phyloP scores from a whole-genome alignment of 2,113 vertebrate species.

The Miniopterus natalensis region DNA sequence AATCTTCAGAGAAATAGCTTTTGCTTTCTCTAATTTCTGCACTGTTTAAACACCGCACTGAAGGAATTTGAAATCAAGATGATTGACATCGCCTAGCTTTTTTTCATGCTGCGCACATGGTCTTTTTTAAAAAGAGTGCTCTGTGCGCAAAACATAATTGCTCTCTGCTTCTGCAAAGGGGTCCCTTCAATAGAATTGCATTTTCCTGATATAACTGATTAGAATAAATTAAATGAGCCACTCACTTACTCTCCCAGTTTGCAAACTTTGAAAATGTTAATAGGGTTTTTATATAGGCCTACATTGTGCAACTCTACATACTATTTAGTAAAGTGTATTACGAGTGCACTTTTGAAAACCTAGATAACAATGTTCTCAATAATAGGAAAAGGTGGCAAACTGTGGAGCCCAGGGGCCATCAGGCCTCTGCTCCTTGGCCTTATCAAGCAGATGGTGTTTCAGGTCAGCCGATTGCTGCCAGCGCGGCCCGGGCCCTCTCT shows the following conservation, averaged over 20 bases:
- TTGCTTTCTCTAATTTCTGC: constrained; percentile 84
- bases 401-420: not conserved
- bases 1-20: constrained; percentile 84
- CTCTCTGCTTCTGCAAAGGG: constrained; percentile 85
- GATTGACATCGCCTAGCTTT: constrained; percentile 86
- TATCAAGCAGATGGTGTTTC: constrained; percentile 24
- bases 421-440: not conserved
- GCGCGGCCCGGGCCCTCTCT: not conserved
- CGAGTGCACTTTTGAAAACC: constrained; percentile 65
- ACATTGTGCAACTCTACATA: constrained; percentile 51
- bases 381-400: constrained; percentile 35
- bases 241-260: constrained; percentile 80
- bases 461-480: not conserved
- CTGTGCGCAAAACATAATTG: constrained; percentile 85
- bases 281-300: constrained; percentile 72
- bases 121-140: constrained; percentile 83
- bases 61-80: constrained; percentile 87
- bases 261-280: constrained; percentile 82
- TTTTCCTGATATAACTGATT: constrained; percentile 85
- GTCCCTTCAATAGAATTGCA: constrained; percentile 82
- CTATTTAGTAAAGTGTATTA: constrained; percentile 72
- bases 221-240: constrained; percentile 86
- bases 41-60: constrained; percentile 83
- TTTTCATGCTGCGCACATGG: constrained; percentile 83
- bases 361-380: constrained; percentile 40